Evolutionary conservation across 1,140 invertebrate genomes (phyloP), one percentile per base, ranked within the genome.

Genomic region (Halictus rubicundus): DNA sequence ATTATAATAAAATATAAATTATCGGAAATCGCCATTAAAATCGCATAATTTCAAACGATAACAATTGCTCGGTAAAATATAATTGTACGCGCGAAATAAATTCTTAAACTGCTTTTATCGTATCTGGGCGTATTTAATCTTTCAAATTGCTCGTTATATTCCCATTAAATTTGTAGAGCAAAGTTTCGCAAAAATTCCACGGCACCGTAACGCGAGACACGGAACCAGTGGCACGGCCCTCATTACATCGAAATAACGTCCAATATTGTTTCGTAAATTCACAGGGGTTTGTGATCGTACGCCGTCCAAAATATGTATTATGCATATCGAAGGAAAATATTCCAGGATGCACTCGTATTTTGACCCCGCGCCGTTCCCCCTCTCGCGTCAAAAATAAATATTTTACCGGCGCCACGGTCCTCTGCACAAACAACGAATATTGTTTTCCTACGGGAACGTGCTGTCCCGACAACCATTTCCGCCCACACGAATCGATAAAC

Each of bases 401-500:
- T 78, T 78, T 78, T 78, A 71, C 59, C 57, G 46, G n/a, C 32
- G 42, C 21, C 76, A 9, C 37, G 39, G 23, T 37, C 66, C 60
- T 27, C 52, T 19, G 64, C 57, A 27, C 75, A 70, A 70, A 70
- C 66, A 77, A 61, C 66, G 66, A 46, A 46, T 77, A 37, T 63
- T 46, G 32, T 77, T 61, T 72, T 68, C 69, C 66, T 27, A 25
- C 42, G 8, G n/a, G 65, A 27, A 32, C 39, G 39, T 8, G 64
- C 21, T 25, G 54, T 32, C 54, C 23, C 42, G 57, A 27, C 75
- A 39, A 70, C 49, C 57, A 25, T 76, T 76, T 68, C 39, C 65
- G 23, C 12, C 42, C 10, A 14, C 25, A 27, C 54, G 49, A 72
- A 72, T 78, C 76, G 69, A 78, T 78, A 78, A 78, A 78, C 76